Conservation (phyloP, 2,888 invertebrate genomes). For the Habrosyne pyritoides region DNA sequence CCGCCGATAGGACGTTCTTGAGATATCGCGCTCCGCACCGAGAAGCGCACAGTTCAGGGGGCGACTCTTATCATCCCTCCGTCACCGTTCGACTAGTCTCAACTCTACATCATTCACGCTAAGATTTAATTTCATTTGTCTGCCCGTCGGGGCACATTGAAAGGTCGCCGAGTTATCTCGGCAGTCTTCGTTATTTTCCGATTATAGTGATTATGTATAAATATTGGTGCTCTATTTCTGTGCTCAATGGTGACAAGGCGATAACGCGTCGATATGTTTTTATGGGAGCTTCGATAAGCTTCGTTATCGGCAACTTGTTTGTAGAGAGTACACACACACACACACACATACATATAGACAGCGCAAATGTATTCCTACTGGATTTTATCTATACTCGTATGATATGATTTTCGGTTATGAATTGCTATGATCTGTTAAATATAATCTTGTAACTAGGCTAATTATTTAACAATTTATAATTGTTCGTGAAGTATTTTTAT, state of each 20-base stretch:
- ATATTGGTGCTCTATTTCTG: constrained; percentile 52
- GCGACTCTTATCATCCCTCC: constrained; percentile 46
- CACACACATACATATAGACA: not conserved
- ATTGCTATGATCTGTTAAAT: not conserved
- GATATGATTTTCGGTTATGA: not conserved
- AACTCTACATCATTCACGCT: constrained; percentile 11
- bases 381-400: not conserved
- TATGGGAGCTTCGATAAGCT: constrained; percentile 42
- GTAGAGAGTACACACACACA: constrained; percentile 15
- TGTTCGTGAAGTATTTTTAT: too few species aligned
- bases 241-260: constrained; percentile 29
- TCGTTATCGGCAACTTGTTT: constrained; percentile 39
- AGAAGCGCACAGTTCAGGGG: constrained; percentile 50
- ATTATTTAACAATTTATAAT: too few species aligned
- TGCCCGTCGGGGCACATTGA: constrained; percentile 21
- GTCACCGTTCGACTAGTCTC: constrained; percentile 13
- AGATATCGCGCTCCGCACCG: constrained; percentile 39
- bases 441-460: not conserved
- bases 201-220: constrained; percentile 63
- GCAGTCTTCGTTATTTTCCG: constrained; percentile 69
- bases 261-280: constrained; percentile 41
- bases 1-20: constrained; percentile 47
- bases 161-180: constrained; percentile 56
- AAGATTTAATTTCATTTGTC: constrained; percentile 14
- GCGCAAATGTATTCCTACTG: not conserved